phyloP scores from a whole-genome alignment of 2,888 invertebrate species.

The Heteropelma amictum region DNA sequence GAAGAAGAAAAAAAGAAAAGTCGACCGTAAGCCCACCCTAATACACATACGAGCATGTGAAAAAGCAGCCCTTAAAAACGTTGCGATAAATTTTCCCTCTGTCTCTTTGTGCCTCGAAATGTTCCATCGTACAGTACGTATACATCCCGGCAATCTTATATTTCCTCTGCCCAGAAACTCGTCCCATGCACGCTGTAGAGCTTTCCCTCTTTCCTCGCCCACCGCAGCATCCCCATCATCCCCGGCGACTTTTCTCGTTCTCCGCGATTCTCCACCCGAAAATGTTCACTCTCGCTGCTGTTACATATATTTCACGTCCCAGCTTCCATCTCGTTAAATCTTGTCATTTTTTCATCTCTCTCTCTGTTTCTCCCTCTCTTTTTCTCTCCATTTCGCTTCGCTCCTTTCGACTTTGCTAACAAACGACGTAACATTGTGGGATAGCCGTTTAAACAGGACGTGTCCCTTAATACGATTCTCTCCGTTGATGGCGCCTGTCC shows the following conservation, averaged over 20 bases:
- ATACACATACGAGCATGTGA: no score
- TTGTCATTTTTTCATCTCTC: slow-evolving; percentile 15
- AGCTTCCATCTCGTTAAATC: slow-evolving; percentile 54
- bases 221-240: no score
- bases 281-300: slow-evolving; percentile 31
- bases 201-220: no score
- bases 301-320: slow-evolving; percentile 35
- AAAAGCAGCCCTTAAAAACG: slow-evolving; percentile 35
- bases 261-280: slow-evolving; percentile 8
- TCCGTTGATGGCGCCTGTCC: slow-evolving; percentile 66
- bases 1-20: not conserved
- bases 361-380: not conserved
- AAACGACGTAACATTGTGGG: slow-evolving; percentile 55
- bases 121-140: no score
- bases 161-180: slow-evolving; percentile 10
- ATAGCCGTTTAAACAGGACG: slow-evolving; percentile 66
- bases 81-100: slow-evolving; percentile 26
- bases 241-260: slow-evolving; percentile 19
- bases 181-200: no score
- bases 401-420: slow-evolving; percentile 51
- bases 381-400: slow-evolving; percentile 18
- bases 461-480: slow-evolving; percentile 64
- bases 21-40: no score
- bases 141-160: slow-evolving; percentile 47
- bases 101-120: slow-evolving; percentile 14